These are phyloP conservation scores for Triops cancriformis DNA, from an alignment of 1,140 invertebrate genomes.

Conservation along the genomic window DNA sequence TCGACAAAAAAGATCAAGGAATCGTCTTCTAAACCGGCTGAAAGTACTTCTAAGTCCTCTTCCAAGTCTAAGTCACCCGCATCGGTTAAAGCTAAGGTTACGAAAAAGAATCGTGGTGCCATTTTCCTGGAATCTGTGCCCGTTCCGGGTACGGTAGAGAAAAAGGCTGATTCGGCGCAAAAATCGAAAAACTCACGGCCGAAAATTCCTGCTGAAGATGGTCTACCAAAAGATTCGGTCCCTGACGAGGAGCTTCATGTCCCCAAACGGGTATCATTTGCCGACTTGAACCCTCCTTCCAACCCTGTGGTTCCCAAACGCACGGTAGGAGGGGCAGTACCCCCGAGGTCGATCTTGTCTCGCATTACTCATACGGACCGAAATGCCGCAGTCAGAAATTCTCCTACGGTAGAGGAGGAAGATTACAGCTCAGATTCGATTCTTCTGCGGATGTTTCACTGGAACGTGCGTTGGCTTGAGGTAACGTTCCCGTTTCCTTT, in stretches of 20 bases:
- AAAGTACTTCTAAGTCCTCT: not conserved
- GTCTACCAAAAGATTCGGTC: not conserved
- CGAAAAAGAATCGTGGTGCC: not conserved
- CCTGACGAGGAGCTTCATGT: not conserved
- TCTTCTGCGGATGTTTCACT: not conserved
- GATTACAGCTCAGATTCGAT: not conserved
- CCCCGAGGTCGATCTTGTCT: not conserved
- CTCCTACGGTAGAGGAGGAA: not conserved
- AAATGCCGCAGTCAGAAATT: not conserved
- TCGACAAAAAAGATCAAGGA: not conserved
- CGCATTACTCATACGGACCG: not conserved
- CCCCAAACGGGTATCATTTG: not conserved
- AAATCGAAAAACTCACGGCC: not conserved
- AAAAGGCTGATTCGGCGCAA: not conserved
- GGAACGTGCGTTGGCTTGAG: slow-evolving; percentile 6
- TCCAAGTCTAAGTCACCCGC: not conserved
- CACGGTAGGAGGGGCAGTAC: not conserved
- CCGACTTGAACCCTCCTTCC: not conserved
- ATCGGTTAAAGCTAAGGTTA: not conserved
- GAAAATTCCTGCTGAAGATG: not conserved
- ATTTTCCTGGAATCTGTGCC: not conserved
- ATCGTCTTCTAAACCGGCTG: not conserved
- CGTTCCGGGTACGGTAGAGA: not conserved
- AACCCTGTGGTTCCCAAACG: not conserved
- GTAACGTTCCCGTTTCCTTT: slow-evolving; percentile 1